Evolutionary conservation across 1,140 invertebrate genomes (phyloP), one percentile per base, ranked within the genome.

Genomic region (Aphaenogaster floridana): DNA sequence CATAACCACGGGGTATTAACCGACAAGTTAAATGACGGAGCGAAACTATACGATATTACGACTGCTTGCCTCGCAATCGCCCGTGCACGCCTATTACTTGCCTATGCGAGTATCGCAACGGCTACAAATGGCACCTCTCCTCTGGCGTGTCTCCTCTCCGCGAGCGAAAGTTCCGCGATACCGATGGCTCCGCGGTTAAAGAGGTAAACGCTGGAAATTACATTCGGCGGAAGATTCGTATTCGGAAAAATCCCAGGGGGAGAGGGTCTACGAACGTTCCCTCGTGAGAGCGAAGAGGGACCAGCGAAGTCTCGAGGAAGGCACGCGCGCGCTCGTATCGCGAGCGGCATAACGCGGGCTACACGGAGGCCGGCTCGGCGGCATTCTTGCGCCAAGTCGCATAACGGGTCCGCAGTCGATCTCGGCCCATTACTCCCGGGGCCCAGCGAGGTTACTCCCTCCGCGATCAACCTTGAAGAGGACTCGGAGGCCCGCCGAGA

Each of bases 371-470:
- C 86, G 88, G 89, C 89, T 90, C 74, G 89, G 89, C 89, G 89
- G 89, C 89, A 90, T 90, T 90, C 89, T 90, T 90, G 89, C 78
- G 89, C 88, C 89, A 90, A 87, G 85, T 86, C 77, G 86, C 80
- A 90, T 90, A 90, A 90, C 89, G 89, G 89, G 79, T 90, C 89
- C 89, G 68, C 71, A 90, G 84, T 87, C 88, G 88, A 86, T 87
- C 85, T 74, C 88, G 88, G 88, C 79, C 69, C 71, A 87, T 77
- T 89, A 69, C 89, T 79, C 52, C 63, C 74, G 84, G 71, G 84
- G 77, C 79, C 84, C 89, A 72, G 61, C 61, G 78, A 86, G 66
- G 45, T 84, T 74, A 63, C 57, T 87, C 88, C 89, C 87, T 86
- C 76, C 88, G 61, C 72, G 71, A 68, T 66, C 72, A 90, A 89